Evolutionary conservation across 2,888 invertebrate genomes (phyloP), one percentile per base, ranked within the genome.

Genomic region (Dynastes tityus): DNA sequence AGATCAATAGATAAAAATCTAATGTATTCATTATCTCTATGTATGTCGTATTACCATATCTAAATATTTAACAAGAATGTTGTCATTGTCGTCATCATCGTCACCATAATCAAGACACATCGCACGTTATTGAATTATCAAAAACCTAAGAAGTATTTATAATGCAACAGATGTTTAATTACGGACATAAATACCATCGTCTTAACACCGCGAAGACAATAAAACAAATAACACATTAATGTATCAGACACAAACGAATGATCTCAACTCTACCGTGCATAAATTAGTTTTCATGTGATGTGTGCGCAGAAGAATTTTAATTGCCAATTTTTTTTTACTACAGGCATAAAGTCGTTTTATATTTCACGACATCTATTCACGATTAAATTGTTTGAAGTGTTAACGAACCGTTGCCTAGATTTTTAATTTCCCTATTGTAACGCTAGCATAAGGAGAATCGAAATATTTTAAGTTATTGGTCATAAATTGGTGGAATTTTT

Each of bases 111-210:
- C 40, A 29, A 22, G 11, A 13, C 37, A 40, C 40, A n/a, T n/a
- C 8, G 63, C 11, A 49, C 73, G 45, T 74, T 49, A 74, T 45
- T 74, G 73, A 74, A 68, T 51, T 68, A 68, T 68, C 51, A 61
- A 74, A 74, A 74, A 74, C 13, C 63, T 6, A 16, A 13, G 11
- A 74, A 74, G 40, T 74, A 74, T 74, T 74, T 74, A 63, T 45
- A 74, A 74, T 74, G 61, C 61, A 29, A 61, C 73, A 74, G 61
- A 74, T 74, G 61, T 61, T 40, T 74, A 74, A 74, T 74, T 74
- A 74, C 49, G 61, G 61, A 61, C 45, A 74, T 74, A 74, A 74
- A 74, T 29, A 74, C 63, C 61, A 27, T 27, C 40, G 73, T 61
- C 27, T 61, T 74, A 63, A 74, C 73, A 74, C 40, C 61, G 22